Evolutionary conservation across 2,888 invertebrate genomes (phyloP).

Genomic region (Synanthedon myopaeformis): DNA sequence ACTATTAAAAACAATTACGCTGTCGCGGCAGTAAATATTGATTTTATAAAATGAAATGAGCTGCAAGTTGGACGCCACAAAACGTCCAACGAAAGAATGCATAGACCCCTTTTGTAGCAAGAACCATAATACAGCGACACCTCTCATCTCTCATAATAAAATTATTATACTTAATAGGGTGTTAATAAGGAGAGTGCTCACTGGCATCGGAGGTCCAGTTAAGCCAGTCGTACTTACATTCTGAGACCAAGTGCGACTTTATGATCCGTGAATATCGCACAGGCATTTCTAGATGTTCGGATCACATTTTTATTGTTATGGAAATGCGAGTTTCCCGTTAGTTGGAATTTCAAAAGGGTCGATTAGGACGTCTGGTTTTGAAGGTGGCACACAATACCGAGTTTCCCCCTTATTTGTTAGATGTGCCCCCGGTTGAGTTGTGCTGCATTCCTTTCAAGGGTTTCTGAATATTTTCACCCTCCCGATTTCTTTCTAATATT

Average conservation of each 20-base stretch:
- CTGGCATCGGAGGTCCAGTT: conserved; percentile 41
- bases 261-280: conserved; percentile 69
- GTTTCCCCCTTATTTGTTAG: conserved; percentile 55
- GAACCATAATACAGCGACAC: not conserved
- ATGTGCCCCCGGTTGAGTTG: conserved; percentile 32
- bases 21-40: conserved; percentile 17
- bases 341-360: conserved; percentile 69
- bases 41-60: conserved; percentile 30
- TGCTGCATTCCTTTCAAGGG: conserved; percentile 42
- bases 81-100: conserved; percentile 37
- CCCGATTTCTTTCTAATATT: conserved; percentile 36
- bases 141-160: not conserved
- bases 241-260: conserved; percentile 55
- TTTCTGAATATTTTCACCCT: conserved; percentile 37
- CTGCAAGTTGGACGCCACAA: conserved; percentile 30
- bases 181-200: not conserved
- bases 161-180: no score
- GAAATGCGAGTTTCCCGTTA: conserved; percentile 69
- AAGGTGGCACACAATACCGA: conserved; percentile 61
- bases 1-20: conserved; percentile 13
- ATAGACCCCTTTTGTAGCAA: not conserved
- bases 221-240: conserved; percentile 41
- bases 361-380: conserved; percentile 69
- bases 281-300: conserved; percentile 68
- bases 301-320: conserved; percentile 71